Evolutionary conservation across 1,140 invertebrate genomes (phyloP).

Genomic region (Euura lappo): DNA sequence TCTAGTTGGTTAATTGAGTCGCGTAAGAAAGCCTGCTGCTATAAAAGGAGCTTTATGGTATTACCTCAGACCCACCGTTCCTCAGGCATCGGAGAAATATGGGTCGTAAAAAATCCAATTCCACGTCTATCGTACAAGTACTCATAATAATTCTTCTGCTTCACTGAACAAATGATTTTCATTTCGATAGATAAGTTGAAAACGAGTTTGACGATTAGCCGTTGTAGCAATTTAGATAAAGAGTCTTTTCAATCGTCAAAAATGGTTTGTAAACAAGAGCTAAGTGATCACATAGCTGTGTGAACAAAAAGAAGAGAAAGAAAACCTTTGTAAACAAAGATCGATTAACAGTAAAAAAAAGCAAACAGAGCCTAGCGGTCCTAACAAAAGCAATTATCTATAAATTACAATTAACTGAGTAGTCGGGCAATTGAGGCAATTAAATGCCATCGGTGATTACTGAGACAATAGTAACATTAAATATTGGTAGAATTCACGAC

Average conservation of each 20-base stretch:
- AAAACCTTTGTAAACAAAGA: background rate
- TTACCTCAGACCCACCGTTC: background rate
- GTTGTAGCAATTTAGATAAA: too few relatives aligned
- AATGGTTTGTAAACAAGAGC: too few relatives aligned
- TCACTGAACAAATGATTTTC: too few relatives aligned
- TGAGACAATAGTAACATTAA: slow-evolving; percentile 8
- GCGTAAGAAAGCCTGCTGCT: background rate
- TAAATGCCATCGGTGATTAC: slow-evolving; percentile 1
- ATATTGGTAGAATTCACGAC: slow-evolving; percentile 6
- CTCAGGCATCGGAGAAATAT: background rate
- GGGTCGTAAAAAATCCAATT: background rate
- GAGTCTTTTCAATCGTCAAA: too few relatives aligned
- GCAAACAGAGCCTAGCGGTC: background rate
- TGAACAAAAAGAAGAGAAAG: too few relatives aligned
- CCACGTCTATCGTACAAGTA: background rate
- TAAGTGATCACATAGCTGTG: too few relatives aligned
- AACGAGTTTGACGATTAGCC: too few relatives aligned
- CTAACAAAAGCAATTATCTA: background rate
- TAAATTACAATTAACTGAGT: slow-evolving; percentile 9
- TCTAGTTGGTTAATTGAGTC: background rate
- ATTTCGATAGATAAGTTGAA: too few relatives aligned
- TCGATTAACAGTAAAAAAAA: background rate
- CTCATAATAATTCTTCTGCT: too few relatives aligned
- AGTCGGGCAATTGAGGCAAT: background rate
- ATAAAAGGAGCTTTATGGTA: background rate